Percentiles rank a stretch among this genome's conserved stretches.
Evolutionary conservation across 1,140 invertebrate species (phyloP).

Genomic region (Danaus plexippus): DNA sequence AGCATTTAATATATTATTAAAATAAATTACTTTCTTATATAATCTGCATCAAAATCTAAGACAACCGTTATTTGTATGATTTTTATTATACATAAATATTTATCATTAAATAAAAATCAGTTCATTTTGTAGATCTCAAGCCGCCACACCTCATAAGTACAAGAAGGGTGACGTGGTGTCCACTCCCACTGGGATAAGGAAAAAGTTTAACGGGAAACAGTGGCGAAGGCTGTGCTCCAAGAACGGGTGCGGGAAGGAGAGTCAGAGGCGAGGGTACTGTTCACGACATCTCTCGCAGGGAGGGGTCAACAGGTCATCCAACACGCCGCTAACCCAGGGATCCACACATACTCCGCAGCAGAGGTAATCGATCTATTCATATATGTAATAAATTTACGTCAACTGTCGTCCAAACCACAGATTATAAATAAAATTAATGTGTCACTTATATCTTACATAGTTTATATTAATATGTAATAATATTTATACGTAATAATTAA

Average conservation of each 20-base stretch:
- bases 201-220: conserved; percentile 99
- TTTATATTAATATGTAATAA: too few relatives aligned
- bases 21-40: too few relatives aligned
- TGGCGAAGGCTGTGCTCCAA: conserved; percentile 97
- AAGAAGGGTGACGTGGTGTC: conserved; percentile 99
- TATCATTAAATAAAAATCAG: too few relatives aligned
- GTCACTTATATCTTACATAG: too few relatives aligned
- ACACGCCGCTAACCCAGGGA: conserved; percentile 60
- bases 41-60: too few relatives aligned
- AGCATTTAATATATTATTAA: too few relatives aligned
- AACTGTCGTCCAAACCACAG: too few relatives aligned
- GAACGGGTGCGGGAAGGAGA: conserved; percentile 97
- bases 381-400: too few relatives aligned
- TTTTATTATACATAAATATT: too few relatives aligned
- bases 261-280: conserved; percentile 95
- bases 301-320: conserved; percentile 71
- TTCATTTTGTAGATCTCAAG: conserved; percentile 79
- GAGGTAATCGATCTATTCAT: conserved; percentile 28
- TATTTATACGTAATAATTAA: too few relatives aligned
- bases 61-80: too few relatives aligned
- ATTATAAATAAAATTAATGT: too few relatives aligned
- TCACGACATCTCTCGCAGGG: conserved; percentile 95
- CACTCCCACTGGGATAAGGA: conserved; percentile 95
- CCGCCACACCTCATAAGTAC: conserved; percentile 95
- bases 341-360: conserved; percentile 58